phyloP scores from a whole-genome alignment of 1,140 invertebrate species.

The Hyphantria cunea region DNA sequence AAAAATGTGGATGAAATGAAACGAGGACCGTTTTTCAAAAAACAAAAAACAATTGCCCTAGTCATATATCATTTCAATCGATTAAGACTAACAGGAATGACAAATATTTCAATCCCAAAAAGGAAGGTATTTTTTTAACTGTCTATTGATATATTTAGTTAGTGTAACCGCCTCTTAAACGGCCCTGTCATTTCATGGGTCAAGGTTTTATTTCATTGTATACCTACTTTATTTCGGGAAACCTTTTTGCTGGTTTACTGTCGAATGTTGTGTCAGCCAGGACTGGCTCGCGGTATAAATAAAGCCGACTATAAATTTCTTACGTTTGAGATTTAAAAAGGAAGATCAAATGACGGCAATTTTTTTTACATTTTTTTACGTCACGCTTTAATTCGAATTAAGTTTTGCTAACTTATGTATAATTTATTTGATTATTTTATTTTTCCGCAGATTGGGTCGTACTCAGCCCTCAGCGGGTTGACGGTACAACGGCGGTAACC shows the following conservation, averaged over 20 bases:
- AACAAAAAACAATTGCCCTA: too few species aligned
- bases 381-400: too few species aligned
- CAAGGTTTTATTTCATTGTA: constrained; percentile 19
- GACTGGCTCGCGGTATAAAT: neutral
- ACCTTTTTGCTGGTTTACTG: constrained; percentile 19
- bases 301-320: neutral
- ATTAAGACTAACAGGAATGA: too few species aligned
- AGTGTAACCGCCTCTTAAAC: neutral
- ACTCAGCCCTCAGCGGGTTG: constrained; percentile 4
- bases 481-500: constrained; percentile 22
- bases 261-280: constrained; percentile 13
- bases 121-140: too few species aligned
- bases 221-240: constrained; percentile 22
- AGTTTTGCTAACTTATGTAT: too few species aligned
- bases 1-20: too few species aligned
- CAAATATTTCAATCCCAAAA: too few species aligned
- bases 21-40: too few species aligned
- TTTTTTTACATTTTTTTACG: too few species aligned
- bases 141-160: constrained; percentile 5
- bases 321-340: constrained; percentile 1
- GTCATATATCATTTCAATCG: too few species aligned
- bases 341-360: too few species aligned
- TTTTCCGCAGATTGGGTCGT: constrained; percentile 8
- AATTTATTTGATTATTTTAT: too few species aligned
- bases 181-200: constrained; percentile 4